Base-by-base conservation (phyloP, 2,797 vertebrate species). In the Eulemur albifrons region DNA sequence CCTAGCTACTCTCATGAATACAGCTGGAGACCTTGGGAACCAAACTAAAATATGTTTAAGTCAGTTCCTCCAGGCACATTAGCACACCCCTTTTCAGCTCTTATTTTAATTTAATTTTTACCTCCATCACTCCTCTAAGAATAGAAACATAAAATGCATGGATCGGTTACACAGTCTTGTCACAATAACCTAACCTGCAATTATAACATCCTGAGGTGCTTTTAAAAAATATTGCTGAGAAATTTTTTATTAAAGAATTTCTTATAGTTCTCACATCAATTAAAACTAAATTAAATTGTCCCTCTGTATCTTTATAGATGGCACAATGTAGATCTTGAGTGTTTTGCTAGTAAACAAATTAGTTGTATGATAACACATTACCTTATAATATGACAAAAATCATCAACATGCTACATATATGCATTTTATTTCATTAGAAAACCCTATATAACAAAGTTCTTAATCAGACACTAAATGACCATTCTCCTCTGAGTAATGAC, bases 151-250 rank as follows among this genome's bases (percentile, higher is more conserved):
- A 77, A 97, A 97, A 97, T 96, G 90, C 96, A 93, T 94, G 93
- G 95, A 97, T 98, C 96, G 82, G 88, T 98, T 97, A 96, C 97
- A 96, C 67, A 73, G 25, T 79, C 94, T 97, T 98, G 97, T 97
- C 97, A 98, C 97, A 97, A 97, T 97, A 98, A 97, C 88, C 90
- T 93, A 97, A 94, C 97, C 94, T 95, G 86, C 85, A 97, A 97
- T 97, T 97, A 97, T 93, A 97, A 97, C 88, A 94, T 95, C 88
- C 82, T 82, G 76, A 97, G 83, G 93, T 85, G 21, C 96, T 97
- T 95, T 80, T 63, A 43, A 52, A 95, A 96, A 92, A 95, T 82
- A 85, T 77, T 95, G 72, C 94, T 70, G 93, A 97, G 96, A 95
- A 95, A 30, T 88, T 93, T 95, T 96, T 97, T 95, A 97, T 95